Conservation (phyloP, 2,113 vertebrate genomes). For the Condylura cristata region DNA sequence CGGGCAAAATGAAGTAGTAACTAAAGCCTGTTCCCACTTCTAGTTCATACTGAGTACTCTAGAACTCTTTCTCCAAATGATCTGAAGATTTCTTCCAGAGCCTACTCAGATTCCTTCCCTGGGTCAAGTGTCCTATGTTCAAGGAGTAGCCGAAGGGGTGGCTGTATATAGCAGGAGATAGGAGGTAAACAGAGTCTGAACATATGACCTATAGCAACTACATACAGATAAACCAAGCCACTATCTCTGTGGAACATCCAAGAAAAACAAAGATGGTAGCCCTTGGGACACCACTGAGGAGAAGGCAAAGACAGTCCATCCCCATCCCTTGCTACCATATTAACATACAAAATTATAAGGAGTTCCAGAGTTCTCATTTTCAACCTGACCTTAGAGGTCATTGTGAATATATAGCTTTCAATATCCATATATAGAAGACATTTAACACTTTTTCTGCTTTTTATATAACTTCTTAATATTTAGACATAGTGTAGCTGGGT, state of each 20-base stretch:
- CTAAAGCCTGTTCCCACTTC: neutral
- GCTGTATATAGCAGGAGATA: neutral
- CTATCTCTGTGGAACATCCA: neutral
- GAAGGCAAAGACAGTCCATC: neutral
- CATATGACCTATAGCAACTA: neutral
- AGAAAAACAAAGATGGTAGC: neutral
- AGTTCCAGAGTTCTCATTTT: neutral
- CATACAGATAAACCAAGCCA: neutral
- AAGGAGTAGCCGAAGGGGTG: neutral
- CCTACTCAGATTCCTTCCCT: neutral
- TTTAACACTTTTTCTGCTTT: neutral
- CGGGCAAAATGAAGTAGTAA: neutral
- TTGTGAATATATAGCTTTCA: neutral
- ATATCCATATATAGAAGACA: neutral
- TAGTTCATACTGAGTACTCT: neutral
- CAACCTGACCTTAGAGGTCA: neutral
- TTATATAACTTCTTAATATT: conserved; percentile 6
- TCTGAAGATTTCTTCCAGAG: neutral
- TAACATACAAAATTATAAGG: neutral
- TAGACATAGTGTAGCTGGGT: neutral
- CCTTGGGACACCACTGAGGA: neutral
- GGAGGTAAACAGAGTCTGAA: neutral
- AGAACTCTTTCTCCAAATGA: neutral
- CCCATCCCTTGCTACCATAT: neutral
- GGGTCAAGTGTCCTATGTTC: neutral